phyloP scores from a whole-genome alignment of 2,888 invertebrate genomes.

The Tenthredo amoena region DNA sequence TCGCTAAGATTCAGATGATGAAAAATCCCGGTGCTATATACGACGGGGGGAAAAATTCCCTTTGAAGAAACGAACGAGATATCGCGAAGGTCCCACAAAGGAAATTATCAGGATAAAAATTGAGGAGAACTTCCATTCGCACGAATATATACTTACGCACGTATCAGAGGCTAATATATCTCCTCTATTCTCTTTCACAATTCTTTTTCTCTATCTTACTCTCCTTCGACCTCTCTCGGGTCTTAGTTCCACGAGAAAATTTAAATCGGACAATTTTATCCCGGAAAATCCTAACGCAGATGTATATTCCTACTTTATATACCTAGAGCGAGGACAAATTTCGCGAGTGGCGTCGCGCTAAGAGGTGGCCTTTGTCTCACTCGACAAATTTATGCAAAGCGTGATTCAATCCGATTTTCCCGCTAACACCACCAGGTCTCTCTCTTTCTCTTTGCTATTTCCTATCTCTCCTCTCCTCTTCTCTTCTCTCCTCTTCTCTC shows the following conservation, averaged over 20 bases:
- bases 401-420: slow-evolving; percentile 52
- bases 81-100: slow-evolving; percentile 3
- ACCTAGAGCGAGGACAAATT: slow-evolving; percentile 24
- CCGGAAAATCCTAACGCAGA: background rate
- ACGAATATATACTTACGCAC: background rate
- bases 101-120: background rate
- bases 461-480: slow-evolving; percentile 19
- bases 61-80: slow-evolving; percentile 23
- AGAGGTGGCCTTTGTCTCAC: slow-evolving; percentile 44
- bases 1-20: slow-evolving; percentile 28
- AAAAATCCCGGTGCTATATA: slow-evolving; percentile 9
- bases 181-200: background rate
- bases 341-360: background rate
- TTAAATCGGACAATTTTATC: background rate
- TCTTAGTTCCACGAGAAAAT: background rate
- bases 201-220: background rate
- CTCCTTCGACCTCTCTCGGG: background rate
- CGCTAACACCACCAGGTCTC: slow-evolving; percentile 41
- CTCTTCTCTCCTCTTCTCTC: slow-evolving; percentile 6
- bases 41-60: background rate
- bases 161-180: background rate
- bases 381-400: slow-evolving; percentile 54
- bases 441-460: slow-evolving; percentile 52
- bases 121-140: slow-evolving; percentile 56
- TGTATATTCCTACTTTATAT: background rate